These are phyloP conservation scores for Aselliscus stoliczkanus DNA, from an alignment of 2,797 vertebrate genomes.

Conservation along the genomic window DNA sequence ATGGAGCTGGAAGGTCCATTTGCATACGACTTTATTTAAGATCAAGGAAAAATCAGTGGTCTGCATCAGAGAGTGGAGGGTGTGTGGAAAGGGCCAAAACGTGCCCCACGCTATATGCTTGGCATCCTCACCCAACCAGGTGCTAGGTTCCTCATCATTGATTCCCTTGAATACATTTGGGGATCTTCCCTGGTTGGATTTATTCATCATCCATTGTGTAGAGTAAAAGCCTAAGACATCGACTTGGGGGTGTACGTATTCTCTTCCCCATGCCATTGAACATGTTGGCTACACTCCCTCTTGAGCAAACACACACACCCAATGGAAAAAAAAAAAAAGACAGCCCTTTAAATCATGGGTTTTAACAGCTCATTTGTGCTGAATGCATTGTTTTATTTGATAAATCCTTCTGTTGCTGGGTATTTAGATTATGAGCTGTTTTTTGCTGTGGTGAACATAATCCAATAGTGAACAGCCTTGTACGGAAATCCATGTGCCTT, in stretches of 20 bases:
- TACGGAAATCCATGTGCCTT: not conserved
- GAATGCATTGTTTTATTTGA: not conserved
- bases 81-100: not conserved
- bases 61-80: not conserved
- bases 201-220: not conserved
- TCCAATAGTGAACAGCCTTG: not conserved
- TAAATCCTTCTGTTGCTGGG: not conserved
- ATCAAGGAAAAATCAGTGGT: not conserved
- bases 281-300: not conserved
- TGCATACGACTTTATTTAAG: not conserved
- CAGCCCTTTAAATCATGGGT: not conserved
- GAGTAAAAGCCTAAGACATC: not conserved
- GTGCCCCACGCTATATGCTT: not conserved
- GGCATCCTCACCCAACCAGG: not conserved
- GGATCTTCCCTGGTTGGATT: not conserved
- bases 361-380: constrained; percentile 23
- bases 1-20: not conserved
- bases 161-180: not conserved
- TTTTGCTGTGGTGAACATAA: not conserved
- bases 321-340: not conserved
- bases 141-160: not conserved
- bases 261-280: not conserved
- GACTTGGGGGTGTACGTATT: not conserved
- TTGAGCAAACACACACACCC: not conserved
- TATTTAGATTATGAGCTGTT: not conserved